Conservation (phyloP, 35 echinoderm and acorn worm genomes). For the Amphiura filiformis region DNA sequence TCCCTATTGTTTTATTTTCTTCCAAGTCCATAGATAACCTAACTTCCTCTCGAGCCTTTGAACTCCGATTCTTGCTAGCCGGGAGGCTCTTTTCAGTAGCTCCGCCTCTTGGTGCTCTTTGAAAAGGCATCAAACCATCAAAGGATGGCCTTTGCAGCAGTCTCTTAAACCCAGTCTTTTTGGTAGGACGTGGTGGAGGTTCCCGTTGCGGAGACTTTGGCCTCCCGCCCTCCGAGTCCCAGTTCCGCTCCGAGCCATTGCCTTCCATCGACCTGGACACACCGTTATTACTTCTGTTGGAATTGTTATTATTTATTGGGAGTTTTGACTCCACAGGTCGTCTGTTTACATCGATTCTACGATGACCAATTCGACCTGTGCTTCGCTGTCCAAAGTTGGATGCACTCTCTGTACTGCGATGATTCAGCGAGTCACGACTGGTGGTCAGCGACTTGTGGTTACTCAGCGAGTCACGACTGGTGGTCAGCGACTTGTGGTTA, state of each 20-base stretch:
- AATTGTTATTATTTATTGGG: not conserved
- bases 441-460: too few relatives aligned
- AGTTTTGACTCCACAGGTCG: not conserved
- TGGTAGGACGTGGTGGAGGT: not conserved
- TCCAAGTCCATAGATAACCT: too few relatives aligned
- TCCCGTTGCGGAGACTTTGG: not conserved
- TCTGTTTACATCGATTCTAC: not conserved
- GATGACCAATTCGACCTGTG: not conserved
- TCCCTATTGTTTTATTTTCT: not conserved
- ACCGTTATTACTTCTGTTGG: not conserved
- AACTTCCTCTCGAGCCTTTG: too few relatives aligned
- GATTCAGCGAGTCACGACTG: not conserved
- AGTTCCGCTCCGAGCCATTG: not conserved
- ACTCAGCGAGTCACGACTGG: too few relatives aligned
- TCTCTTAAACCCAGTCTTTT: not conserved
- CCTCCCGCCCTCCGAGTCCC: constrained; percentile 32
- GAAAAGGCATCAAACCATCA: constrained; percentile 30
- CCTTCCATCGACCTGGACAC: not conserved
- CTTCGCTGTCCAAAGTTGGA: not conserved
- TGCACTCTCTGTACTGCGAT: not conserved
- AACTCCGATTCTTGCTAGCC: too few relatives aligned
- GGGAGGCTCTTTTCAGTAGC: constrained; percentile 10
- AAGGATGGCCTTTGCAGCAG: constrained; percentile 16
- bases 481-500: too few relatives aligned
- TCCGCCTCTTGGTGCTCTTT: constrained; percentile 31